Conservation (phyloP, 37 sponge, comb jelly and placozoan genomes). For the Eunapius fragilis region DNA sequence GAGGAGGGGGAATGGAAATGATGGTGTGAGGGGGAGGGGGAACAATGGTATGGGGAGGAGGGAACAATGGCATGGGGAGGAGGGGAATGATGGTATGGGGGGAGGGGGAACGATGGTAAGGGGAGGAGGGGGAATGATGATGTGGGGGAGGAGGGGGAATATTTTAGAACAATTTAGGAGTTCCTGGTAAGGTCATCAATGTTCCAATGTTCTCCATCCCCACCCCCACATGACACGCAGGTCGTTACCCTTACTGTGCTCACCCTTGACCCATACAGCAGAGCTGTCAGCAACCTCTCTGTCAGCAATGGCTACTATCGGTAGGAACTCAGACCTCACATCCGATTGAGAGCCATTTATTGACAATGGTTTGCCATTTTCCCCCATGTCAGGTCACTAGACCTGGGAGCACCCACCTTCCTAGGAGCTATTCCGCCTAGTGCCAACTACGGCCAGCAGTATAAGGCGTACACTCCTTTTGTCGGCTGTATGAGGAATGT, state of each 20-base stretch:
- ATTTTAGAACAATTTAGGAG: no score
- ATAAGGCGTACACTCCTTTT: slow-evolving; percentile 19
- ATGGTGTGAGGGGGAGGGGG: no score
- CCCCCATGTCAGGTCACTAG: slow-evolving; percentile 47
- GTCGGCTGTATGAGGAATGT: slow-evolving; percentile 68
- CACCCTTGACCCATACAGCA: neutral
- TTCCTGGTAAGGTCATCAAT: neutral
- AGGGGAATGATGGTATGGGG: neutral
- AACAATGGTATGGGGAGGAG: no score
- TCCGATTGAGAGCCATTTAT: neutral
- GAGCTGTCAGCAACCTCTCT: neutral
- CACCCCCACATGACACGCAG: neutral
- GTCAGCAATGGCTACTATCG: neutral
- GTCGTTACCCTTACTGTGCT: neutral
- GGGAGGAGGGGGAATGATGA: no score
- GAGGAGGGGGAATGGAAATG: no score
- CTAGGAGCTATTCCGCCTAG: slow-evolving; percentile 24
- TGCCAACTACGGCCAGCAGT: slow-evolving; percentile 3
- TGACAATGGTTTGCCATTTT: neutral
- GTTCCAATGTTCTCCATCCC: neutral
- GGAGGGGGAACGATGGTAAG: no score
- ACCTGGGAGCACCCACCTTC: slow-evolving; percentile 60
- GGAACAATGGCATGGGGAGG: neutral
- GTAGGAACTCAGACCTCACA: neutral
- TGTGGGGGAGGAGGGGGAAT: no score